Conservation (phyloP, 2,888 invertebrate genomes). For the Agrotis ipsilon region DNA sequence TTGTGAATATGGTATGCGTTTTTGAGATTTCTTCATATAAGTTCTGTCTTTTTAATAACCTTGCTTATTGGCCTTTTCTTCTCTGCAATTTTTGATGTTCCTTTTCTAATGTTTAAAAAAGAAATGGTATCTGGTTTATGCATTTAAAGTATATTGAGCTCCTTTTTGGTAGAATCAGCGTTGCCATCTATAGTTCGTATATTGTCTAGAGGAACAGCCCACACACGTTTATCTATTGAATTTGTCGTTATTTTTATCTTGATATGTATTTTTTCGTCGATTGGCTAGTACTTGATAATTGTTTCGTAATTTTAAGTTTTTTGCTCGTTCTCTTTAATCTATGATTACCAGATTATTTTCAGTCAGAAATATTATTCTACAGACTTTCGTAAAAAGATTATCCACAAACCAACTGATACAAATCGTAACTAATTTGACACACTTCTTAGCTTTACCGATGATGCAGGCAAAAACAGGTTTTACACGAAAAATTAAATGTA, state of each 20-base stretch:
- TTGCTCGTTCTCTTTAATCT: not conserved
- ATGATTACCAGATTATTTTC: slow-evolving; percentile 9
- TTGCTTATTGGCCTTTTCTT: not conserved
- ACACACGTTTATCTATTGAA: not conserved
- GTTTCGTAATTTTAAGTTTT: not conserved
- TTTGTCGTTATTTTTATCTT: not conserved
- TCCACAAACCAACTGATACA: slow-evolving; percentile 46
- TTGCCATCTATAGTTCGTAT: not conserved
- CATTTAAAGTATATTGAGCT: not conserved
- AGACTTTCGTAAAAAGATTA: slow-evolving; percentile 17
- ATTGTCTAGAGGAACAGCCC: not conserved
- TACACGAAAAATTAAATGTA: slow-evolving; percentile 45
- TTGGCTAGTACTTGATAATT: not conserved
- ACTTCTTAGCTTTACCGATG: slow-evolving; percentile 65
- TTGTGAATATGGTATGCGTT: not conserved
- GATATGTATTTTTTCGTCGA: not conserved
- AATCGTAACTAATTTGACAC: slow-evolving; percentile 72
- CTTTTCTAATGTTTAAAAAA: too few species aligned
- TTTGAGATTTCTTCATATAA: not conserved
- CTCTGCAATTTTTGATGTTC: not conserved
- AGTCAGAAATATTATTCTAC: slow-evolving; percentile 15
- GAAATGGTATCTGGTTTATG: not conserved
- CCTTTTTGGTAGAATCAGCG: not conserved
- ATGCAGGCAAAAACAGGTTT: slow-evolving; percentile 65
- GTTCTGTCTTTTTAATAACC: not conserved